These are phyloP conservation scores for Mus pahari DNA, from an alignment of 2,113 vertebrate species.

Conservation along the genomic window DNA sequence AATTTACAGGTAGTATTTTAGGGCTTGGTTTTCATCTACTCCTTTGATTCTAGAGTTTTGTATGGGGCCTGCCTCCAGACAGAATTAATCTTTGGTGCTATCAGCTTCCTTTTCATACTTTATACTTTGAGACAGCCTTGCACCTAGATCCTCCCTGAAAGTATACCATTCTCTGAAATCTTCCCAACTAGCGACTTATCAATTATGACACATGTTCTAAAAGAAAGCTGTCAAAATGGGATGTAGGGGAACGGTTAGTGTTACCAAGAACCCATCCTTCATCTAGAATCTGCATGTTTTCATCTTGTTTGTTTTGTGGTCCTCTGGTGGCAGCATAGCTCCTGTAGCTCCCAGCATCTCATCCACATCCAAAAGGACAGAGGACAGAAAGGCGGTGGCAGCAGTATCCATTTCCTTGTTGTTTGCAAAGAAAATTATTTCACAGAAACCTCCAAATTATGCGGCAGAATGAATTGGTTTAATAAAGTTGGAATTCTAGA, in stretches of 20 bases:
- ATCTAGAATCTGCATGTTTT: neutral
- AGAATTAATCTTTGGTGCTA: neutral
- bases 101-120: neutral
- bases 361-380: neutral
- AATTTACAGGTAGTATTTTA: constrained; percentile 15
- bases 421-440: neutral
- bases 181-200: neutral
- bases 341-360: neutral
- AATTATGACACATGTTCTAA: neutral
- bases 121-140: neutral
- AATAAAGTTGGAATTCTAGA: neutral
- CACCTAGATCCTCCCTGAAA: neutral
- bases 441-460: neutral
- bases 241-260: neutral
- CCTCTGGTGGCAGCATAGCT: neutral
- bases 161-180: neutral
- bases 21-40: neutral
- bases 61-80: neutral
- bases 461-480: neutral
- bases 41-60: neutral
- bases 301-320: neutral
- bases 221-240: neutral
- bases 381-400: neutral
- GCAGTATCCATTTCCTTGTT: constrained; percentile 16
- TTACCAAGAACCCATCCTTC: neutral